phyloP scores from a whole-genome alignment of 2,797 vertebrate genomes.

The Phrynocephalus forsythii region DNA sequence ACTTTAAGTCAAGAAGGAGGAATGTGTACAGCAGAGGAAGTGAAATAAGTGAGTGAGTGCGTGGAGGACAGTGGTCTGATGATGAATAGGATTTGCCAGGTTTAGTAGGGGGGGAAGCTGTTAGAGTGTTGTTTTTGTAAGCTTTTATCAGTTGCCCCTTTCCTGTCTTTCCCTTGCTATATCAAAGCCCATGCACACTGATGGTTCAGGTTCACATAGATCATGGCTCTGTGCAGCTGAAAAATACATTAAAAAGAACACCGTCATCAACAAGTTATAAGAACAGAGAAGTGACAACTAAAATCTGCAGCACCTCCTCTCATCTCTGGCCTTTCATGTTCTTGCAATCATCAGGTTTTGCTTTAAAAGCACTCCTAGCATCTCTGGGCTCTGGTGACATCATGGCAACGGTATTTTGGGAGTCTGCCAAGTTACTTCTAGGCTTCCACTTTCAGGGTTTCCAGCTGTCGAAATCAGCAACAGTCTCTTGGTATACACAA shows the following conservation, averaged over 20 bases:
- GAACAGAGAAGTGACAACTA: slow-evolving; percentile 19
- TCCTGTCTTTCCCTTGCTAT: background rate
- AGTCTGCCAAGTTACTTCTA: slow-evolving; percentile 44
- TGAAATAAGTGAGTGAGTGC: background rate
- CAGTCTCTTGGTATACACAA: slow-evolving; percentile 46
- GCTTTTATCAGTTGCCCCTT: background rate
- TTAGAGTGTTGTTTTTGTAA: background rate
- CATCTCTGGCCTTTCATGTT: slow-evolving; percentile 35
- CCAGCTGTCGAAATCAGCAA: slow-evolving; percentile 51
- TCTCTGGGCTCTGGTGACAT: slow-evolving; percentile 33
- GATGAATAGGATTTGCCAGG: background rate
- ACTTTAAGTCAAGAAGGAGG: background rate
- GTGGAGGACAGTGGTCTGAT: background rate
- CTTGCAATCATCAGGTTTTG: slow-evolving; percentile 36
- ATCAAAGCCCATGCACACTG: slow-evolving; percentile 13
- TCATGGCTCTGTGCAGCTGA: slow-evolving; percentile 5
- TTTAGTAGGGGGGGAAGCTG: background rate
- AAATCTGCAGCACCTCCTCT: slow-evolving; percentile 22
- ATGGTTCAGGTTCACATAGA: background rate
- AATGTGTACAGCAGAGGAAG: background rate
- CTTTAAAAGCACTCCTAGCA: slow-evolving; percentile 36
- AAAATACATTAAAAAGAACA: slow-evolving; percentile 16
- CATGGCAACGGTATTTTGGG: slow-evolving; percentile 32
- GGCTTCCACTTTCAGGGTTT: slow-evolving; percentile 47
- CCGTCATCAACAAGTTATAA: background rate